A percentile compares a stretch with the other conserved stretches of the same genome.
Evolutionary conservation across 2,888 invertebrate genomes (phyloP).

Genomic region (Agriopis aurantiaria): DNA sequence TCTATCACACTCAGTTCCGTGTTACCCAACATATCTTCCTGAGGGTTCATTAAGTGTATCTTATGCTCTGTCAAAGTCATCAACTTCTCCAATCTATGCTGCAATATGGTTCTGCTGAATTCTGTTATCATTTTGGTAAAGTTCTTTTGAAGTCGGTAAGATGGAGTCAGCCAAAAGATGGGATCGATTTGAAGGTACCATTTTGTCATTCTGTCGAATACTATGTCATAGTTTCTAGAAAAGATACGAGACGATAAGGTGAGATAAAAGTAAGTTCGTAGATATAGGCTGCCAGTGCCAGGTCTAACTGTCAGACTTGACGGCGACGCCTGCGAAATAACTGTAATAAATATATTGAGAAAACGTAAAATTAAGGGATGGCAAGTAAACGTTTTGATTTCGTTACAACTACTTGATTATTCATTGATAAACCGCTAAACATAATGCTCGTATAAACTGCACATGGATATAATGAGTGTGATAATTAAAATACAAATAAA

Average conservation of each 20-base stretch:
- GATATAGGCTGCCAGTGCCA: too few relatives aligned
- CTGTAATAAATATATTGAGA: too few relatives aligned
- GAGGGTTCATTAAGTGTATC: slow-evolving; percentile 53
- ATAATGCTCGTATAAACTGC: too few relatives aligned
- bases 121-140: slow-evolving; percentile 48
- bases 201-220: slow-evolving; percentile 73
- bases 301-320: too few relatives aligned
- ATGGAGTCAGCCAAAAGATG: slow-evolving; percentile 61
- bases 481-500: too few relatives aligned
- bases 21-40: slow-evolving; percentile 59
- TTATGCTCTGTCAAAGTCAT: slow-evolving; percentile 48
- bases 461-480: too few relatives aligned
- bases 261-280: not conserved
- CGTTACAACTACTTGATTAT: too few relatives aligned
- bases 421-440: too few relatives aligned
- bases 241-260: not conserved
- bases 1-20: slow-evolving; percentile 73
- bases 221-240: slow-evolving; percentile 66
- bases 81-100: slow-evolving; percentile 53
- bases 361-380: too few relatives aligned
- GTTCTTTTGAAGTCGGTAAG: slow-evolving; percentile 46
- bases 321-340: too few relatives aligned
- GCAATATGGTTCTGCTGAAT: slow-evolving; percentile 56
- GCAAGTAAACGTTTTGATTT: too few relatives aligned
- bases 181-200: slow-evolving; percentile 77